Conservation (phyloP, 1,140 invertebrate genomes). For the Nebria ingens region DNA sequence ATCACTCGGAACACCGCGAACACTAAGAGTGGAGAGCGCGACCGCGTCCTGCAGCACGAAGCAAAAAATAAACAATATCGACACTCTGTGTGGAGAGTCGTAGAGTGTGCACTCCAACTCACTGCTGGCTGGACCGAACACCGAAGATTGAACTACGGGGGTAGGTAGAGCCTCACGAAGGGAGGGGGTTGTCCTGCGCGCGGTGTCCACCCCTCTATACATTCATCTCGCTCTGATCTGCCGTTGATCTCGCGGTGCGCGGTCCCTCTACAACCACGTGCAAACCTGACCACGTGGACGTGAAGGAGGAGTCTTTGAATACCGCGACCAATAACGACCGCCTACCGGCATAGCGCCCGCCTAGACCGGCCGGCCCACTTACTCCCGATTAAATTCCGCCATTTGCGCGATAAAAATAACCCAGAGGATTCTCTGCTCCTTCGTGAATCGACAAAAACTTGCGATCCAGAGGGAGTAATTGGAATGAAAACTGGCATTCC, state of each 20-base stretch:
- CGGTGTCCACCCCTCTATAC: background rate
- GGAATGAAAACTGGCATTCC: too few species aligned
- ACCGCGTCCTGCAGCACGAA: background rate
- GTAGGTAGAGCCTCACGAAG: too few species aligned
- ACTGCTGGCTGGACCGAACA: background rate
- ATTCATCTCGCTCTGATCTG: background rate
- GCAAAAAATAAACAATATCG: conserved; percentile 4
- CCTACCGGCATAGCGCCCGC: background rate
- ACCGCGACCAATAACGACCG: background rate
- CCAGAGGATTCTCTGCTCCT: too few species aligned
- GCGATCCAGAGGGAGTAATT: too few species aligned
- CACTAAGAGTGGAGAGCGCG: background rate
- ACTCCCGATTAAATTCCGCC: background rate
- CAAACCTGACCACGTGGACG: background rate
- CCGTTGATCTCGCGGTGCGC: background rate
- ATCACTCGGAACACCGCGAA: background rate
- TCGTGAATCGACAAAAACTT: too few species aligned
- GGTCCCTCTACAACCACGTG: background rate
- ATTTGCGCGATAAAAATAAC: conserved; percentile 5
- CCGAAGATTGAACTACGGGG: background rate
- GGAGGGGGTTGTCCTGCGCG: too few species aligned
- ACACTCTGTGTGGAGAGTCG: background rate
- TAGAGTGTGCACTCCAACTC: too few species aligned
- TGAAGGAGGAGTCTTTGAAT: background rate
- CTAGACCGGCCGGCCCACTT: background rate